Evolutionary conservation across 92 coral and sea anemone species (phyloP).

Genomic region (Siderastrea radians): DNA sequence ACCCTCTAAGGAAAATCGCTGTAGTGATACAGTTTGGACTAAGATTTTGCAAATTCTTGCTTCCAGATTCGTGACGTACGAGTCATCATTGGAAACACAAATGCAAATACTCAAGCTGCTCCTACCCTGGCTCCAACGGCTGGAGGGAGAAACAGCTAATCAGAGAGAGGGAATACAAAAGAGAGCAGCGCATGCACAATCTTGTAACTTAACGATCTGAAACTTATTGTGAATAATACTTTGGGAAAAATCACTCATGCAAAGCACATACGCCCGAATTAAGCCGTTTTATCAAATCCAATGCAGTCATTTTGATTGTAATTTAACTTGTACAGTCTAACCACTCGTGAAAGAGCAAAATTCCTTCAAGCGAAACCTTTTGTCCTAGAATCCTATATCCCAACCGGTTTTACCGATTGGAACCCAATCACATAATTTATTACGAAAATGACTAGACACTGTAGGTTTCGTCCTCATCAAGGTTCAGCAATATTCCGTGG

Average conservation of each 20-base stretch:
- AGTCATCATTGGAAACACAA: conserved; percentile 56
- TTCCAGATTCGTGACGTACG: conserved; percentile 49
- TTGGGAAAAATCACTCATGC: neutral
- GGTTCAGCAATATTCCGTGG: too few species aligned
- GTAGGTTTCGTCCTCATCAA: too few species aligned
- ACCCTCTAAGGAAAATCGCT: too few species aligned
- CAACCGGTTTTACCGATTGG: too few species aligned
- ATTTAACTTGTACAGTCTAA: too few species aligned
- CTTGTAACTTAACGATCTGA: neutral
- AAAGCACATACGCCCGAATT: neutral
- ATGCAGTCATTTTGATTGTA: too few species aligned
- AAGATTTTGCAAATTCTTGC: neutral
- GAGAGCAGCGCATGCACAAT: conserved; percentile 44
- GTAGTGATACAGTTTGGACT: neutral
- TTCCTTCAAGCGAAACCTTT: too few species aligned
- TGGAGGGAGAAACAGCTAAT: neutral
- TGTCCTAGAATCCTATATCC: too few species aligned
- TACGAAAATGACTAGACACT: too few species aligned
- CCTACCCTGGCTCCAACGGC: conserved; percentile 8
- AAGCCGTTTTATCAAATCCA: too few species aligned
- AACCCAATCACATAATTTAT: too few species aligned
- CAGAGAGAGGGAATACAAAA: conserved; percentile 32
- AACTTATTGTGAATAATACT: neutral
- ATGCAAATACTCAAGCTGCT: conserved; percentile 32
- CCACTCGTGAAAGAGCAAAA: too few species aligned